Percentiles rank a stretch among this genome's conserved stretches.
Evolutionary conservation across 2,113 vertebrate species (phyloP).

Genomic region (Pardalotus punctatus): DNA sequence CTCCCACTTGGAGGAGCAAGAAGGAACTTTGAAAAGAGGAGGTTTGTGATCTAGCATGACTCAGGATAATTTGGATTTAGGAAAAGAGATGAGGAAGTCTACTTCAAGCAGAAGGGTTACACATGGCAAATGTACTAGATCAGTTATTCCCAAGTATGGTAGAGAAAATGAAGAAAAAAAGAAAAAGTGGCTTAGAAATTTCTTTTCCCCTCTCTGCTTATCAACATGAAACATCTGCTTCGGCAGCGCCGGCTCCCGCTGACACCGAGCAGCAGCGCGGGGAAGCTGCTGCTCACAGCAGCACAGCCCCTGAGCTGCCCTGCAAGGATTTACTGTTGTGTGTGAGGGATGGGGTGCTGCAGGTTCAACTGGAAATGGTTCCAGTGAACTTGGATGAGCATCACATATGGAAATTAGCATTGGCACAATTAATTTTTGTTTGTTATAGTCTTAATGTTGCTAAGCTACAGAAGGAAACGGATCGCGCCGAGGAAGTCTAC

Average conservation of each 20-base stretch:
- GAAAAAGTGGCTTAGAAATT: conserved; percentile 51
- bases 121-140: conserved; percentile 35
- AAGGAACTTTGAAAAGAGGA: conserved; percentile 28
- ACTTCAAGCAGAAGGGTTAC: conserved; percentile 57
- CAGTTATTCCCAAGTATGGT: conserved; percentile 47
- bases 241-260: conserved; percentile 47
- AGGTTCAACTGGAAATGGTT: conserved; percentile 1
- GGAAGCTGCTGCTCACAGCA: conserved; percentile 15
- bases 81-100: conserved; percentile 43
- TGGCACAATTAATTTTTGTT: conserved; percentile 67
- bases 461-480: conserved; percentile 55
- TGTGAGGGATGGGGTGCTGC: neutral
- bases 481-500: conserved; percentile 51
- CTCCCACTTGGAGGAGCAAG: neutral
- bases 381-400: conserved; percentile 41
- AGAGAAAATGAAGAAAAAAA: conserved; percentile 56
- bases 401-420: conserved; percentile 22
- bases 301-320: neutral
- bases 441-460: conserved; percentile 65
- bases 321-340: neutral
- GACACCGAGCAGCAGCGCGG: conserved; percentile 24
- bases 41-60: conserved; percentile 24
- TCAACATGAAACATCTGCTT: conserved; percentile 77
- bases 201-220: conserved; percentile 67
- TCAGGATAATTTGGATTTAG: conserved; percentile 51